A percentile compares a stretch with the other conserved stretches of the same genome.
phyloP scores from a whole-genome alignment of 2,113 vertebrate species.

The Sander lucioperca region DNA sequence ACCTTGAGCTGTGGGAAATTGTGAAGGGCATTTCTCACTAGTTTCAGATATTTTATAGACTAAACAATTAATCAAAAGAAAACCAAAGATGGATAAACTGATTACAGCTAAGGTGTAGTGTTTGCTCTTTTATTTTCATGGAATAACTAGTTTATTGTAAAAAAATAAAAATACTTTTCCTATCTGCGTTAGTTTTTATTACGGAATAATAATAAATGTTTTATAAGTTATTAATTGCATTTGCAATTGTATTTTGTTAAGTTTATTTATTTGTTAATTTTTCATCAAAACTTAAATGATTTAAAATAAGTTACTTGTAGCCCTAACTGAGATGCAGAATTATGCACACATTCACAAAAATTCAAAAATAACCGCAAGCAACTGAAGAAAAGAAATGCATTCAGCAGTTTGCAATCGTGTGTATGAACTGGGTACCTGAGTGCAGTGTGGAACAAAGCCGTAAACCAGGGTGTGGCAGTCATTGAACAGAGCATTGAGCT shows the following conservation, averaged over 20 bases:
- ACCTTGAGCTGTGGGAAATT: too few relatives aligned
- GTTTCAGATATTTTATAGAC: background rate
- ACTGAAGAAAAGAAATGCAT: background rate
- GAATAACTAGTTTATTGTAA: too few relatives aligned
- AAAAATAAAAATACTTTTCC: too few relatives aligned
- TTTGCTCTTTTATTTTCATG: too few relatives aligned
- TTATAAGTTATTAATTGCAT: too few relatives aligned
- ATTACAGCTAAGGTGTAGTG: background rate
- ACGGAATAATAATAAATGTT: too few relatives aligned
- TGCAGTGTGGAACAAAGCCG: constrained; percentile 89
- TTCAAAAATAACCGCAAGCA: background rate
- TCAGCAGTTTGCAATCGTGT: background rate
- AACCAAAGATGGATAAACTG: background rate
- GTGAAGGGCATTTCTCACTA: too few relatives aligned
- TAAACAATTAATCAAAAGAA: background rate
- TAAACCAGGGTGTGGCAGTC: constrained; percentile 88
- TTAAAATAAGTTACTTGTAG: background rate
- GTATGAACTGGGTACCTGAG: constrained; percentile 79
- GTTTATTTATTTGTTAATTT: too few relatives aligned
- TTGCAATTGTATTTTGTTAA: too few relatives aligned
- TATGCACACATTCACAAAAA: background rate
- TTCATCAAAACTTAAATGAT: too few relatives aligned
- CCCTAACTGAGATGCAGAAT: background rate
- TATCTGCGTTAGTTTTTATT: too few relatives aligned
- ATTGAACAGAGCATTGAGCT: constrained; percentile 86